Base-by-base conservation (phyloP, 2,888 invertebrate genomes). In the Andrena praecox region DNA sequence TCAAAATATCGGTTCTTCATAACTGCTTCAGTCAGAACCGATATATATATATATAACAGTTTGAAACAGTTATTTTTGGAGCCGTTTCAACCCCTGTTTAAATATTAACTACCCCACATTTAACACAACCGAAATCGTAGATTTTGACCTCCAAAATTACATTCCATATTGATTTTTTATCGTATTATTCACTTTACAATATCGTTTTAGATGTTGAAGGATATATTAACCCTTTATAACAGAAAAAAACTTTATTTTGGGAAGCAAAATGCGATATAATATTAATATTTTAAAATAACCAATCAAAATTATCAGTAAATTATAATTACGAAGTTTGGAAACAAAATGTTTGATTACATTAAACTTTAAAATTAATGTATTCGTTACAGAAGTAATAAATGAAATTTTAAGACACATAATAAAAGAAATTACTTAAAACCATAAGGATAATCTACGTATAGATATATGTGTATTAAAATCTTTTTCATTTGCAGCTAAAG, bases 181-280 rank as follows among this genome's bases (percentile, higher is more conserved):
- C 24, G 54, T 64, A 48, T 35, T 31, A n/a, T 52, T 20, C 50
- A 48, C 3, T 31, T 64, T 42, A 16, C n/a, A 50, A 31, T 24
- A 12, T 42, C 48, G 42, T 54, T 27, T 20, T 33, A 59, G 42
- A 64, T 59, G 3, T 31, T 50, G 24, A 52, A 70, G 20, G 20
- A 31, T 52, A 50, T 72, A 77, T 72, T 77, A 67, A 66, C 16
- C 60, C 52, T 75, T 75, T 69, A 60, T 6, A 60, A 33, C 27
- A 35, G 20, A 12, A 52, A 29, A 20, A 20, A 10, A 29, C 20
- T n/a, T 27, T 50, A n/a, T 16, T 76, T 62, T 20, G 20, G 6
- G 7, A 35, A n/a, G n/a, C 16, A 2, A 50, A 54, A n/a, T 27
- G 35, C 24, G 6, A 16, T 16, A 35, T 7, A 63, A 24, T 2